phyloP scores from a whole-genome alignment of 2,888 invertebrate genomes.

The Andricus quercusramuli region DNA sequence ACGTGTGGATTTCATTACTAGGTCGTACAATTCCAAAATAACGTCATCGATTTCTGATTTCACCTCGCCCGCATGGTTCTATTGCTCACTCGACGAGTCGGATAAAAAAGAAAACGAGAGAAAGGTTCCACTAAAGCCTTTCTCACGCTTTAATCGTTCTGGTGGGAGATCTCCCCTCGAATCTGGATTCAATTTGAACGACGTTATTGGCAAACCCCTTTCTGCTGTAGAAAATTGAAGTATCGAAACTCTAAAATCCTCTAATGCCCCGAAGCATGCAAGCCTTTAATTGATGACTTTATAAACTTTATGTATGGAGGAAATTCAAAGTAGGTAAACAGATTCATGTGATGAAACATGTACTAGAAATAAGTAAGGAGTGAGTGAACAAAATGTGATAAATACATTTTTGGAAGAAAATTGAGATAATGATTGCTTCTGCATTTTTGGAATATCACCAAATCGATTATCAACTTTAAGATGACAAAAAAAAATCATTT shows the following conservation, averaged over 20 bases:
- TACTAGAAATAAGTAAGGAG: no score
- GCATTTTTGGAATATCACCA: no score
- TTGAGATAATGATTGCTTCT: no score
- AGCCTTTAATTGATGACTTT: background rate
- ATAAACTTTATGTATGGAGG: background rate
- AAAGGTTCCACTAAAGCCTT: conserved; percentile 26
- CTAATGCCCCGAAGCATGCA: background rate
- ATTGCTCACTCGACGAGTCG: conserved; percentile 40
- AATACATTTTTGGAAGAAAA: no score
- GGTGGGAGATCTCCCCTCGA: conserved; percentile 31
- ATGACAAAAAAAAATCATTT: no score
- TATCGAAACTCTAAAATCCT: conserved; percentile 12
- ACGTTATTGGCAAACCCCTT: conserved; percentile 18
- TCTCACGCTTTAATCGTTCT: conserved; percentile 43
- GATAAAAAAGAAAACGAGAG: conserved; percentile 37
- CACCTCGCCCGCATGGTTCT: conserved; percentile 44
- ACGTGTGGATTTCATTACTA: conserved; percentile 15
- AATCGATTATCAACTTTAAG: no score
- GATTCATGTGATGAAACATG: no score
- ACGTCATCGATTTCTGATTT: conserved; percentile 49
- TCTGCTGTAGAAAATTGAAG: conserved; percentile 15
- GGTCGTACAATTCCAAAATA: conserved; percentile 31
- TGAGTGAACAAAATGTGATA: no score
- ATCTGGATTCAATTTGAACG: conserved; percentile 13
- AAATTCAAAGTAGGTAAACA: background rate